Conservation (phyloP, 2,113 vertebrate species). For the Lota lota region DNA sequence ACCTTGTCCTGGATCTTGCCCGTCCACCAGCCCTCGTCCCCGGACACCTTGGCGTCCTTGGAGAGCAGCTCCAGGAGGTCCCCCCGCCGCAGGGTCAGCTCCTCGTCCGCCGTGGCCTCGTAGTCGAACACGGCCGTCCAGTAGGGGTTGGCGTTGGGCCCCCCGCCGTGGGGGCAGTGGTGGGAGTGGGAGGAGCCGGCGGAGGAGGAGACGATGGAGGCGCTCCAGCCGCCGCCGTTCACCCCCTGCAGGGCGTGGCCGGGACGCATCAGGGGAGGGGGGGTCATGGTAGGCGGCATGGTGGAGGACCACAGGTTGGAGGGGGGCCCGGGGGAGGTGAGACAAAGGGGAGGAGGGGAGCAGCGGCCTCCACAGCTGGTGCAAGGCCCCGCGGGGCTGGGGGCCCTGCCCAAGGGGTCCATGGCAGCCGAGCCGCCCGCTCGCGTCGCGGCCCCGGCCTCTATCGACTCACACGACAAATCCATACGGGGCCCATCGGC, state of each 20-base stretch:
- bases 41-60: slow-evolving; percentile 86
- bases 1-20: slow-evolving; percentile 87
- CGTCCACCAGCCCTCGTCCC: slow-evolving; percentile 93
- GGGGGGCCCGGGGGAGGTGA: slow-evolving; percentile 49
- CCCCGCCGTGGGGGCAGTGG: slow-evolving; percentile 44
- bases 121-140: slow-evolving; percentile 91
- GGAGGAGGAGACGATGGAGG: slow-evolving; percentile 63
- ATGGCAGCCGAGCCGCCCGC: slow-evolving; percentile 60
- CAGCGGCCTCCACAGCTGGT: slow-evolving; percentile 73
- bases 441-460: slow-evolving; percentile 61
- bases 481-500: slow-evolving; percentile 72
- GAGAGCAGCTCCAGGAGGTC: slow-evolving; percentile 88
- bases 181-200: slow-evolving; percentile 67
- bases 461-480: slow-evolving; percentile 67
- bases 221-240: slow-evolving; percentile 77
- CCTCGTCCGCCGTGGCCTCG: slow-evolving; percentile 86
- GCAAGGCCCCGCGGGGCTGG: slow-evolving; percentile 62
- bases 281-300: slow-evolving; percentile 55
- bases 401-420: slow-evolving; percentile 70
- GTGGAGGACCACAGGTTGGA: slow-evolving; percentile 44
- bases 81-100: slow-evolving; percentile 83
- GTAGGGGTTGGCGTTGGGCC: slow-evolving; percentile 65
- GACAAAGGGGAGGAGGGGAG: slow-evolving; percentile 60
- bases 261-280: slow-evolving; percentile 51
- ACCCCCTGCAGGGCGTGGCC: slow-evolving; percentile 56